Conservation (phyloP, 2,888 invertebrate genomes). For the Sturmia bella region DNA sequence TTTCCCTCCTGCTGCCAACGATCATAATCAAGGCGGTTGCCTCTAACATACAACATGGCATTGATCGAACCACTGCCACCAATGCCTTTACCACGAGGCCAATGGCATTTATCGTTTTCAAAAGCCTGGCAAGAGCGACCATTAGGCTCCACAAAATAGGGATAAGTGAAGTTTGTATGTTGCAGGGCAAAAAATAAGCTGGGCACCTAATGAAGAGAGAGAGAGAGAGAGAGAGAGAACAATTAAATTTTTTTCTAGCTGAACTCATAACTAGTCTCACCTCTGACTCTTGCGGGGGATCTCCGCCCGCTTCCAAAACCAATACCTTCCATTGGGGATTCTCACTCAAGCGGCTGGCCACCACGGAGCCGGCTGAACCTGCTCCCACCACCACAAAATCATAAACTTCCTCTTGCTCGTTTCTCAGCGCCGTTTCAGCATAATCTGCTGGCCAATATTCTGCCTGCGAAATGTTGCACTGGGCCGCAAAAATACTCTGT, state of each 20-base stretch:
- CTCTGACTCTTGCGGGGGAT: conserved; percentile 82
- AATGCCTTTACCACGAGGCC: conserved; percentile 85
- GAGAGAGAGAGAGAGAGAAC: no score
- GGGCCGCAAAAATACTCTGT: conserved; percentile 83
- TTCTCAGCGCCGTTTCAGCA: conserved; percentile 47
- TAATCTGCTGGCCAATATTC: conserved; percentile 83
- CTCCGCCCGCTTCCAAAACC: conserved; percentile 89
- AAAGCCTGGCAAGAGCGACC: conserved; percentile 73
- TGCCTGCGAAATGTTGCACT: conserved; percentile 83
- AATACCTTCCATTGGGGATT: conserved; percentile 88
- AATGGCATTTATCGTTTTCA: conserved; percentile 81
- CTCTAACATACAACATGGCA: conserved; percentile 86
- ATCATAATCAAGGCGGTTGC: conserved; percentile 86
- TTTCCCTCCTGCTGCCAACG: conserved; percentile 85
- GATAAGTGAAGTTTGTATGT: conserved; percentile 74
- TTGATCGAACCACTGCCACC: conserved; percentile 87
- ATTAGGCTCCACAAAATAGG: conserved; percentile 76
- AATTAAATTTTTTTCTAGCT: neutral
- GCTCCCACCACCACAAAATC: conserved; percentile 84
- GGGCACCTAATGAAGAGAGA: conserved; percentile 64
- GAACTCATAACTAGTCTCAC: conserved; percentile 74
- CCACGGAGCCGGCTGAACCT: conserved; percentile 84
- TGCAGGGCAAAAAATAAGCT: conserved; percentile 73
- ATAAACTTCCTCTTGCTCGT: conserved; percentile 75
- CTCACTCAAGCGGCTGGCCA: conserved; percentile 87